A percentile compares a stretch with the other conserved stretches of the same genome.
phyloP scores from a whole-genome alignment of 2,113 vertebrate genomes.

The Cavia porcellus region DNA sequence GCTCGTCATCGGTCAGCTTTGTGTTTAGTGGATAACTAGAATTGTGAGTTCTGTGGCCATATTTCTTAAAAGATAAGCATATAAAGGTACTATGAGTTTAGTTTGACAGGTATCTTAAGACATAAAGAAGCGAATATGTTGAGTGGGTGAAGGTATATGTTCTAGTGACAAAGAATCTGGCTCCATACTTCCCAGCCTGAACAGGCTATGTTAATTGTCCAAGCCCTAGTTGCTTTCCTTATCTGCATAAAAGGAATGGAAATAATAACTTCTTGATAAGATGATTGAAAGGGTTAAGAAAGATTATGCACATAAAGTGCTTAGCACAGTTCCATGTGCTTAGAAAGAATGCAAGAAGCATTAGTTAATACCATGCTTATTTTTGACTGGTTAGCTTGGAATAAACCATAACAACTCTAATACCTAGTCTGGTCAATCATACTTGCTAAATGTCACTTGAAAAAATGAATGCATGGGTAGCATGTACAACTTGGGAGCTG shows the following conservation, averaged over 20 bases:
- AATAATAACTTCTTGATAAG: neutral
- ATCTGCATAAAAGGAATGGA: neutral
- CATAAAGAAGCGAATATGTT: neutral
- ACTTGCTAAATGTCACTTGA: neutral
- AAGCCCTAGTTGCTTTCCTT: neutral
- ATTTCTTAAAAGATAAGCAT: neutral
- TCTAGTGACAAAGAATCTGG: neutral
- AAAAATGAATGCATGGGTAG: neutral
- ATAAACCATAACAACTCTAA: neutral
- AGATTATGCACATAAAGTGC: neutral
- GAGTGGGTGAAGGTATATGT: neutral
- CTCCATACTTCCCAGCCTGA: neutral
- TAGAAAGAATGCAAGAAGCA: neutral
- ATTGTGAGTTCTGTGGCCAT: neutral
- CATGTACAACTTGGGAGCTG: neutral
- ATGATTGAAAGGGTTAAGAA: neutral
- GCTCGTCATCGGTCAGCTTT: neutral
- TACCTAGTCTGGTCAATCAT: neutral
- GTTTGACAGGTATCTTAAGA: neutral
- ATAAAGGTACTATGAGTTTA: neutral
- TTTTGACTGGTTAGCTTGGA: neutral
- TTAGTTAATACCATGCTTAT: neutral
- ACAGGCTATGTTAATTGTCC: neutral
- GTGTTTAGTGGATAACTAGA: neutral
- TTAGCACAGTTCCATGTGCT: neutral